Conservation (phyloP, 2,797 vertebrate genomes). For the Myotis pilosus region DNA sequence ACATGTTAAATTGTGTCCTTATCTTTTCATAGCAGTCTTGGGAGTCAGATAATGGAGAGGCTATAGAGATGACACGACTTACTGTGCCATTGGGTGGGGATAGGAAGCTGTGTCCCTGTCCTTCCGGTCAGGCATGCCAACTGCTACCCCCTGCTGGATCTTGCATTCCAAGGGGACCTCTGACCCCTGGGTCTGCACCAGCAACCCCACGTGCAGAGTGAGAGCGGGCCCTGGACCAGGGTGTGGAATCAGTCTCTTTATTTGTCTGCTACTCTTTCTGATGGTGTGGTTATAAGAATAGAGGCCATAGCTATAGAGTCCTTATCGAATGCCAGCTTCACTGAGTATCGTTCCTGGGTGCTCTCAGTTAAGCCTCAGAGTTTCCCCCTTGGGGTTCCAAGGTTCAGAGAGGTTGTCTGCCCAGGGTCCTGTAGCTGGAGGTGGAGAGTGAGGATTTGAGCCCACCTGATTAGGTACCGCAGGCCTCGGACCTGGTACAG, state of each 20-base stretch:
- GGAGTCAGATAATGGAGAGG: not conserved
- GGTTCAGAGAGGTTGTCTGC: not conserved
- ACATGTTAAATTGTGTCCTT: not conserved
- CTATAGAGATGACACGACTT: too few species aligned
- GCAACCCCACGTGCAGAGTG: not conserved
- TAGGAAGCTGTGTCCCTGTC: not conserved
- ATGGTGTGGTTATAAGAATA: not conserved
- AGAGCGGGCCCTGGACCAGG: not conserved
- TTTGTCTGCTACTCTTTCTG: not conserved
- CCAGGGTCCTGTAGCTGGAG: not conserved
- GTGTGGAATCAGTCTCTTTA: not conserved
- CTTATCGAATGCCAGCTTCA: not conserved
- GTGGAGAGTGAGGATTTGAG: not conserved
- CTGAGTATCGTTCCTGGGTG: not conserved
- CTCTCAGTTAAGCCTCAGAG: not conserved
- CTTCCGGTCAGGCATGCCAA: not conserved
- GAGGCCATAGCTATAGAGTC: not conserved
- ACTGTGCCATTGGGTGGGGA: not conserved
- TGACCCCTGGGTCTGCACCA: not conserved
- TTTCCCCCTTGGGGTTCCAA: not conserved
- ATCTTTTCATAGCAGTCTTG: not conserved
- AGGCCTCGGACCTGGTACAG: accelerated
- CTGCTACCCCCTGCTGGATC: not conserved
- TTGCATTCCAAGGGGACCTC: not conserved
- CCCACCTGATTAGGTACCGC: not conserved